A percentile compares a stretch with the other conserved stretches of the same genome.
phyloP scores from a whole-genome alignment of 2,113 vertebrate genomes.

The Vireo altiloquus region DNA sequence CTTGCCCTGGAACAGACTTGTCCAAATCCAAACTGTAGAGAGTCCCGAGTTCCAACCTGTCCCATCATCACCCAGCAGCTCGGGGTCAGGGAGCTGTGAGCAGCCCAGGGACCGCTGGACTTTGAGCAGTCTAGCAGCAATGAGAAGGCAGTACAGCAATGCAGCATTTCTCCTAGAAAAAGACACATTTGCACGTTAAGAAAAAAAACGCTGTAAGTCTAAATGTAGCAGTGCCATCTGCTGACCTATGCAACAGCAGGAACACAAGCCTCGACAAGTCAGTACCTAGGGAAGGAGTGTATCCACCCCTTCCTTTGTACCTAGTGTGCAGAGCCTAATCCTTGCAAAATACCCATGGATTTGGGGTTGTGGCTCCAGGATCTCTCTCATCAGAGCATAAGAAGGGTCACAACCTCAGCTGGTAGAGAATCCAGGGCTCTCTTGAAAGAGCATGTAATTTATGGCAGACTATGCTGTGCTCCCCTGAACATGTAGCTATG shows the following conservation, averaged over 20 bases:
- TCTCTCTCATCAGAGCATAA: background rate
- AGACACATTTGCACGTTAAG: background rate
- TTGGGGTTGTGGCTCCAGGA: background rate
- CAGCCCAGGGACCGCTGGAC: background rate
- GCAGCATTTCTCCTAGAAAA: slow-evolving; percentile 30
- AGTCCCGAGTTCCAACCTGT: background rate
- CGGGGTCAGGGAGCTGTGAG: background rate
- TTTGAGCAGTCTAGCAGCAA: background rate
- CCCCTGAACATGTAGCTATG: background rate
- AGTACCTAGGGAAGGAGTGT: background rate
- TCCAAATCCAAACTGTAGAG: background rate
- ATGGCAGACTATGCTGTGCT: background rate
- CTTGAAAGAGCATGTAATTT: background rate
- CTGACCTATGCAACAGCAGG: slow-evolving; percentile 54
- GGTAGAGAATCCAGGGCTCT: background rate
- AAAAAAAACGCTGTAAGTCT: slow-evolving; percentile 8
- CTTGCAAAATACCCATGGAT: background rate
- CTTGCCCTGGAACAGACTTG: background rate
- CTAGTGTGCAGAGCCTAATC: background rate
- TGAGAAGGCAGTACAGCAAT: slow-evolving; percentile 13
- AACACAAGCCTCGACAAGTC: background rate
- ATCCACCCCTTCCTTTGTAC: background rate
- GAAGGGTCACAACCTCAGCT: background rate
- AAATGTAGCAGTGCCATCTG: slow-evolving; percentile 66
- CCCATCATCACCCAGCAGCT: background rate